Evolutionary conservation across 2,888 invertebrate genomes (phyloP), one percentile per base, ranked within the genome.

Genomic region (Platynereis dumerilii): DNA sequence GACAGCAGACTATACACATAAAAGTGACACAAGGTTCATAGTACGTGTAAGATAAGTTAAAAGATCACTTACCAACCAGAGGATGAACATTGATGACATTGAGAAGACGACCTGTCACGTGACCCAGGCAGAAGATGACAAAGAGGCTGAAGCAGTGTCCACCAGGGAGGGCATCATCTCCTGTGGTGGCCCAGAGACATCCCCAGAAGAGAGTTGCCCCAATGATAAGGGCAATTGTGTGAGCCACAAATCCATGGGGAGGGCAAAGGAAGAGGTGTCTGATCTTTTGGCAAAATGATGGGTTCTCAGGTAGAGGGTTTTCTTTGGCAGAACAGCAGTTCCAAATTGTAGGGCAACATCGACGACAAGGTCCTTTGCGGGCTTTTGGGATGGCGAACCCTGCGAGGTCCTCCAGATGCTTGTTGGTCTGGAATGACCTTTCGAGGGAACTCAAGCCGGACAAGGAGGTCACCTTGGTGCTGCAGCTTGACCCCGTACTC

Each of bases 211-310:
- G 58, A 5, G 61, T 69, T 44, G 74, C 71, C 60, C 75, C 67
- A 5, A 78, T 29, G 1, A 76, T 42, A 28, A 75, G 68, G 57
- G 77, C 72, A 2, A 79, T 26, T 29, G 75, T 70, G 39, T 93
- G 88, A 3, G 54, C 70, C n/a, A 67, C 12, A 15, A 22, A 26
- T 15, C 69, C 68, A 61, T 71, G 71, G 2, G 71, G 71, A 27
- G 71, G 71, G 48, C 71, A 71, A 60, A 60, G 66, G 59, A 64
- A 68, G 12, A 39, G 39, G 58, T 70, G 58, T 63, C 58, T 61
- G 15, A 66, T n/a, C 20, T 56, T 42, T 34, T 71, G 58, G 15
- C 26, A 24, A 2, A 52, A 34, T 5, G 70, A 24, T n/a, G 67
- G 61, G 24, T 65, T 63, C 3, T n/a, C 53, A 15, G 70, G 69